Base-by-base conservation (phyloP, 2,888 invertebrate genomes). In the Bombyx huttoni region DNA sequence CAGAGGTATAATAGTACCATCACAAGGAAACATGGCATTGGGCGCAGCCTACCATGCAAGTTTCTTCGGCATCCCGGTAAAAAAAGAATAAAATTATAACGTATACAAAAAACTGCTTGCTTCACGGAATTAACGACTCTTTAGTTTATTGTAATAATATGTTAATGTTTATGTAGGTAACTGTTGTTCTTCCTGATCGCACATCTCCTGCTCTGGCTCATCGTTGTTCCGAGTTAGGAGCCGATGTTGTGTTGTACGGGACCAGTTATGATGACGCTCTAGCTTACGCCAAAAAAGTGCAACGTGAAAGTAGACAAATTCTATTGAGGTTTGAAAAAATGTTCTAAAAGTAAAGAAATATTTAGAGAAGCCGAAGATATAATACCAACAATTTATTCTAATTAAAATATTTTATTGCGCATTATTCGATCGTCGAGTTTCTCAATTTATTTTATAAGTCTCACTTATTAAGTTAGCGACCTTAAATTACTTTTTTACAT, bases 21-120 rank as follows among this genome's bases (percentile, higher is more conserved):
- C 89, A 0, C 75, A 66, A 34, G 88, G 82, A 9, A 81, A 87
- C 57, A 75, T 81, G 69, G 89, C 84, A 0, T 60, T 84, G 34
- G 86, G 73, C 5, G 78, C 88, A 7, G 85, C 88, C 9, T 89
- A 88, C 59, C 89, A 89, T 53, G 86, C 86, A 1, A 62, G 70
- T 6, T 56, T 62, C 10, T 62, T 89, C 10, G 78, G 78, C n/a
- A 24, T 24, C 24, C 24, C 24, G 24, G 24, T 24, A 24, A 24
- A 24, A 24, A 24, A 24, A 24, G 24, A 24, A 24, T 1, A 24
- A 24, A 24, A 24, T 24, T 24, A 5, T 24, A 24, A 24, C n/a
- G n/a, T n/a, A n/a, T n/a, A n/a, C n/a, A n/a, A n/a, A n/a, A n/a
- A n/a, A n/a, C 12, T 40, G 40, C 7, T 7, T 40, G 40, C 2